Evolutionary conservation across 2,888 invertebrate species (phyloP).

Genomic region (Saturnia japonica): DNA sequence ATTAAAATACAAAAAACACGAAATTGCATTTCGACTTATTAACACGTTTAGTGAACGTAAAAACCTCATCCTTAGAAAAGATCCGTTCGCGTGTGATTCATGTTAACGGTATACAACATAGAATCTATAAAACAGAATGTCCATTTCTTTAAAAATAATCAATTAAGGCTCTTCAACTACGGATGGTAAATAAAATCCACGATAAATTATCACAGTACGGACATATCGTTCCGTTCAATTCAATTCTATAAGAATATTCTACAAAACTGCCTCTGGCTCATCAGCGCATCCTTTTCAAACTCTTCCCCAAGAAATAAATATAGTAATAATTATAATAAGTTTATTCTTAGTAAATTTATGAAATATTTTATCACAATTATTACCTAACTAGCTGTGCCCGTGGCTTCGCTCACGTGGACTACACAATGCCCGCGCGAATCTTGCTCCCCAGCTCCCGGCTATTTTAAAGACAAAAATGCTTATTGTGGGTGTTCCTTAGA

Average conservation of each 20-base stretch:
- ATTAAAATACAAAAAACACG: not conserved
- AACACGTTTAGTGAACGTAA: constrained; percentile 3
- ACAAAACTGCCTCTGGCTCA: not conserved
- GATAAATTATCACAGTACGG: too few species aligned
- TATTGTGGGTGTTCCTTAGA: too few species aligned
- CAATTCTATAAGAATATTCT: not conserved
- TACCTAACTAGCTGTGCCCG: too few species aligned
- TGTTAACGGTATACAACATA: not conserved
- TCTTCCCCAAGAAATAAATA: not conserved
- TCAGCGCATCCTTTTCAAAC: not conserved
- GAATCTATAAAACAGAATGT: not conserved
- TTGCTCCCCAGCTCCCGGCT: too few species aligned
- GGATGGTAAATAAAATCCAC: not conserved
- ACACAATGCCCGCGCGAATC: too few species aligned
- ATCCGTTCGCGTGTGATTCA: constrained; percentile 14
- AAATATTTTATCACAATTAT: too few species aligned
- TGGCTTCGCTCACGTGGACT: too few species aligned
- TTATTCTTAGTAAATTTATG: too few species aligned
- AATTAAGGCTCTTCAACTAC: not conserved
- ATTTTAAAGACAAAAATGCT: too few species aligned
- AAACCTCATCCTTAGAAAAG: constrained; percentile 8
- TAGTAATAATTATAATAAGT: not conserved
- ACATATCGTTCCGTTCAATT: too few species aligned
- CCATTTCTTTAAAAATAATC: not conserved
- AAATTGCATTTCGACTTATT: not conserved